Evolutionary conservation across 2,888 invertebrate species (phyloP).

Genomic region (Eristalinus aeneus): DNA sequence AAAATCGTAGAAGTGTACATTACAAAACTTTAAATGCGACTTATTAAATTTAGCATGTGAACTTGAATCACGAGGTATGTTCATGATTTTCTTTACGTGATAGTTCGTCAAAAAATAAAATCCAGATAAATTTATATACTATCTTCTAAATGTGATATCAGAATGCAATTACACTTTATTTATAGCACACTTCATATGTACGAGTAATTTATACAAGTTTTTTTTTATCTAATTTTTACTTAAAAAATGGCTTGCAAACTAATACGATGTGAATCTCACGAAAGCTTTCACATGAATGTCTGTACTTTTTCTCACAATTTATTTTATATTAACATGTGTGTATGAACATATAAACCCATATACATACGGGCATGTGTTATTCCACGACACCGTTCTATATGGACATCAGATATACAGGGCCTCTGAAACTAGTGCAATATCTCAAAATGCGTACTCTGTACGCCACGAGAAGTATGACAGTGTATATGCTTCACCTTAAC

Average conservation of each 20-base stretch:
- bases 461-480: background rate
- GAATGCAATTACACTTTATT: background rate
- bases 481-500: background rate
- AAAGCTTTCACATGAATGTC: constrained; percentile 63
- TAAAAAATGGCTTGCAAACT: background rate
- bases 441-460: background rate
- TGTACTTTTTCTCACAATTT: constrained; percentile 16
- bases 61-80: constrained; percentile 23
- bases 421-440: background rate
- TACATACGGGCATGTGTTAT: background rate
- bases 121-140: background rate
- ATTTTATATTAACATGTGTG: constrained; percentile 19
- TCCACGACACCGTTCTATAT: background rate
- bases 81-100: background rate
- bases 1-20: background rate
- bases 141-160: background rate
- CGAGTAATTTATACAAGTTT: background rate
- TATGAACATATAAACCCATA: background rate
- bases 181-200: background rate
- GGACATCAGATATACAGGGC: background rate
- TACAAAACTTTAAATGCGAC: background rate
- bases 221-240: background rate
- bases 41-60: background rate
- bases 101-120: constrained; percentile 24
- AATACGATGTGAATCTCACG: constrained; percentile 36